phyloP scores from a whole-genome alignment of 2,888 invertebrate genomes.

The Ormyrus rosae region DNA sequence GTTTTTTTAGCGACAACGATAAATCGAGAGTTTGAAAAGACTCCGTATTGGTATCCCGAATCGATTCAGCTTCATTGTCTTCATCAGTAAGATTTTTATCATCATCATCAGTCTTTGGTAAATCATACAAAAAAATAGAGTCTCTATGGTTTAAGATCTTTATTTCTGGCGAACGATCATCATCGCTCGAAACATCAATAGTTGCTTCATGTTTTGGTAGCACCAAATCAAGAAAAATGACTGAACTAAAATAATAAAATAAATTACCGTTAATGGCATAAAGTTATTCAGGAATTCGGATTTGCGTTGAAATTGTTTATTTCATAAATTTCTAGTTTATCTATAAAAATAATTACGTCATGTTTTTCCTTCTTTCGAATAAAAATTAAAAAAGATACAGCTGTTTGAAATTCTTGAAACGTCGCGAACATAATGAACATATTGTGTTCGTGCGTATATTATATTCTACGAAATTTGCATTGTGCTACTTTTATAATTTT shows the following conservation, averaged over 20 bases:
- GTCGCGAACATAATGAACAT: no score
- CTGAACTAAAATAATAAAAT: no score
- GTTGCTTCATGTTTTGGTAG: neutral
- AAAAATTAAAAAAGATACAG: no score
- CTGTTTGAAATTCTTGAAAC: no score
- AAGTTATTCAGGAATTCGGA: neutral
- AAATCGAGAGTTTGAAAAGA: neutral
- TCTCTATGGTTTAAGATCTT: neutral
- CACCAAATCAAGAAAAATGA: neutral
- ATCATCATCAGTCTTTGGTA: neutral
- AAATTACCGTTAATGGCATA: no score
- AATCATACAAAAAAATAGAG: neutral
- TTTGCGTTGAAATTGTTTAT: neutral
- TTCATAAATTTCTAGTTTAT: neutral
- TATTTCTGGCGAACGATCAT: slow-evolving; percentile 30
- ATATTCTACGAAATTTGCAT: no score
- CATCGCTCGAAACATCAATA: slow-evolving; percentile 36
- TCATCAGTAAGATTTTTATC: neutral
- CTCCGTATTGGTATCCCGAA: neutral
- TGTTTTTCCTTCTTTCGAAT: no score
- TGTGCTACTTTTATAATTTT: no score
- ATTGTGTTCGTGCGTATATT: no score
- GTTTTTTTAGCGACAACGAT: slow-evolving; percentile 2
- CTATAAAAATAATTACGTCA: no score
- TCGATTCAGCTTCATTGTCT: neutral